Evolutionary conservation across 2,797 vertebrate genomes (phyloP), one percentile per base, ranked within the genome.

Genomic region (Euphonia xanthogaster): DNA sequence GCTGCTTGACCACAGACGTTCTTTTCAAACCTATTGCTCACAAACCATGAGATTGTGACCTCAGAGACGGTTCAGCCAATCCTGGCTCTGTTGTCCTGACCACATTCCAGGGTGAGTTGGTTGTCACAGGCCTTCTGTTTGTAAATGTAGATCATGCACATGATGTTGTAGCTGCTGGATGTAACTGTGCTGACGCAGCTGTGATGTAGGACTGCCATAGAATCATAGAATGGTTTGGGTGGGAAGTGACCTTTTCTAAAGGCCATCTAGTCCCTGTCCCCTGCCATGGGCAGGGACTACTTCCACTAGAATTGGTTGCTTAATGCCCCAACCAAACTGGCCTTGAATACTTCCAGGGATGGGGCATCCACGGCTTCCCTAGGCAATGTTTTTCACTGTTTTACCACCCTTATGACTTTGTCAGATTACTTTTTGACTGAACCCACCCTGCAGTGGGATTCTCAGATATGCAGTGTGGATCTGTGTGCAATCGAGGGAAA

Each of bases 41-140:
- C 62, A 44, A 80, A 73, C 13, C 3, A 0, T 27, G 45, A 58
- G 48, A 92, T 66, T 97, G 75, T 97, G 96, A 96, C 44, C 39
- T 96, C 96, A 94, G 82, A 67, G 58, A 8, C 10, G 23, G 10
- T 40, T 60, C 78, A 37, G 42, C 51, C 88, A 94, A 50, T 54
- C 71, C 30, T 30, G 18, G 39, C 25, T 53, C 31, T 18, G 82
- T 22, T 88, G 60, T 39, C 31, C 48, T 57, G 48, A 25, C 44
- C n/a, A 65, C n/a, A 4, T 70, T 82, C 81, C 30, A 53, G 21
- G 22, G n/a, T 1, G 6, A 42, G 10, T 7, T 39, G 30, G 45
- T 68, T 93, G 85, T 37, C 33, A 39, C 42, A 28, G 55, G 58
- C 55, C 28, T 51, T 40, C 20, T 14, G 15, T n/a, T 88, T 48